Base-by-base conservation (phyloP, 2,113 vertebrate genomes). In the Xenopus borealis region DNA sequence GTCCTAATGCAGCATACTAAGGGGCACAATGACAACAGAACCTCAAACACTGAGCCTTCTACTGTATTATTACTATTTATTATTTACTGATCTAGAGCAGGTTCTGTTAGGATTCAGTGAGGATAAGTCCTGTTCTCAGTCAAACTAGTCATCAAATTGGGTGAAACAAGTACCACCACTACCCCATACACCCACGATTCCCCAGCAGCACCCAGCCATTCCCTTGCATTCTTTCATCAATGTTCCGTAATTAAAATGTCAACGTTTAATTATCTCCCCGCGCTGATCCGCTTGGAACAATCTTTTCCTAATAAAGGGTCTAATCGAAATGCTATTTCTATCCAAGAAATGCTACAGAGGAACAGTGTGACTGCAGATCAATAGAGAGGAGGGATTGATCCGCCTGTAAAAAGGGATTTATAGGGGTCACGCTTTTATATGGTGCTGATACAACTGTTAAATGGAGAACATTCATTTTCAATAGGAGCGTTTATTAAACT, bases 221-320 rank as follows among this genome's bases (percentile, higher is more conserved):
- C 83, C 85, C 88, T 80, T 79, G 8, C 79, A 84, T 90, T 84
- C 91, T 86, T 92, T 93, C 92, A 92, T 94, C 94, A 93, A 92
- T 93, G 93, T 92, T 91, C 91, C 92, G 94, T 95, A 94, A 96
- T 96, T 96, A 95, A 95, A 95, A 93, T 94, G 94, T 96, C 94
- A 96, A 86, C 88, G 85, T 93, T 94, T 94, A 88, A 95, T 95
- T 95, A 92, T 91, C 88, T 83, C 91, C 86, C 89, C 88, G 81
- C 81, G 78, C 87, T 85, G 82, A 87, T 82, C 80, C 92, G 85
- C 90, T 91, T 87, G 85, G 86, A 90, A 88, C 91, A 93, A 90
- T 93, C 92, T 89, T 86, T 88, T 85, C 87, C 91, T 92, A 90
- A 92, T 92, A 93, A 94, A 94, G 91, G 88, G 89, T 84, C 88